Evolutionary conservation across 2,113 vertebrate species (phyloP).

Genomic region (Nothoprocta pentlandii): DNA sequence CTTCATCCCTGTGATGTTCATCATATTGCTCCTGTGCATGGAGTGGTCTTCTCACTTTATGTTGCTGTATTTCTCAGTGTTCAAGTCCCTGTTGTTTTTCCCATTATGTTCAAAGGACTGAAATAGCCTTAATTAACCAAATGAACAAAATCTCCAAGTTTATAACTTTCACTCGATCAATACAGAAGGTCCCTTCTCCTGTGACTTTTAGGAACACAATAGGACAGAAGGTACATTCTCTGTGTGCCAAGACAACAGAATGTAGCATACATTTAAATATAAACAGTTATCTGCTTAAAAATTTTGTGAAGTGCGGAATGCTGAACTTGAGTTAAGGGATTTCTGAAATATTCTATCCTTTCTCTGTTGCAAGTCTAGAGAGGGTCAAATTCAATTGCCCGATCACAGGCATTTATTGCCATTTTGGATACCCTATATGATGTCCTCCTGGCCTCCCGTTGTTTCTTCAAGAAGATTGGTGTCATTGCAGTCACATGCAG

Average conservation of each 20-base stretch:
- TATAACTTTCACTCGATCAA: not conserved
- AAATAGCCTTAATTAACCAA: not conserved
- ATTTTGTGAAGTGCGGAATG: not conserved
- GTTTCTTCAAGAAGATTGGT: not conserved
- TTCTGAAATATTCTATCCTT: not conserved
- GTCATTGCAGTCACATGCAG: fast-evolving
- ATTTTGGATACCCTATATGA: not conserved
- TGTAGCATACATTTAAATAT: not conserved
- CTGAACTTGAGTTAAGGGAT: not conserved
- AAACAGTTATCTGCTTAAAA: not conserved
- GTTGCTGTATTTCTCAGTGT: not conserved
- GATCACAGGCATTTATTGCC: not conserved
- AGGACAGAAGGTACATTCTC: not conserved
- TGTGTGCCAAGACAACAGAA: not conserved
- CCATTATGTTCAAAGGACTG: not conserved
- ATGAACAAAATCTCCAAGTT: not conserved
- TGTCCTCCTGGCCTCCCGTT: not conserved
- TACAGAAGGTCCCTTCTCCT: not conserved
- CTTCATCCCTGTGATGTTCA: not conserved
- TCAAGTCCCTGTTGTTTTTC: not conserved
- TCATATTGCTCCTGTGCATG: not conserved
- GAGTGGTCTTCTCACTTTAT: not conserved
- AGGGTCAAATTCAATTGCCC: not conserved
- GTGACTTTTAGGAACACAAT: not conserved
- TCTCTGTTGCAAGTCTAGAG: not conserved